phyloP scores from a whole-genome alignment of 2,888 invertebrate genomes.

The Platycheirus rosarum region DNA sequence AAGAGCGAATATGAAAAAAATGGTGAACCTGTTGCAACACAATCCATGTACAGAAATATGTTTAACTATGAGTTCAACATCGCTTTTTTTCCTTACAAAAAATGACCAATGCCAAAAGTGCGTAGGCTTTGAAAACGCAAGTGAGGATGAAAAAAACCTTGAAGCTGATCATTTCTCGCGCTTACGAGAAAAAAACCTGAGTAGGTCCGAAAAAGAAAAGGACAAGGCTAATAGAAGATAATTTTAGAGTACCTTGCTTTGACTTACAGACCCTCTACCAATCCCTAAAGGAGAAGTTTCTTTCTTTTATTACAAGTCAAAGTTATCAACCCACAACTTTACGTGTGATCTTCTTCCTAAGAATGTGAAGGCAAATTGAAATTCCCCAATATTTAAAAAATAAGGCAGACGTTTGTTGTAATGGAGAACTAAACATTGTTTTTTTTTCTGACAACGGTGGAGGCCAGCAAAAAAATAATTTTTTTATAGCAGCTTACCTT shows the following conservation, averaged over 20 bases:
- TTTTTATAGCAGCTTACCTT: constrained; percentile 9
- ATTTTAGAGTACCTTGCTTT: not conserved
- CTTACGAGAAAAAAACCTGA: not conserved
- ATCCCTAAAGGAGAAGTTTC: not conserved
- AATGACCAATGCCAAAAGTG: not conserved
- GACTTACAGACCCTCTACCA: not conserved
- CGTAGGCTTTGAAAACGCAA: not conserved
- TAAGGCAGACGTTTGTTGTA: not conserved
- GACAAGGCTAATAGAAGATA: not conserved
- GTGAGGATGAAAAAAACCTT: not conserved
- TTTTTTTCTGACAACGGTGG: constrained; percentile 3
- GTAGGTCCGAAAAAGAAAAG: constrained; percentile 4
- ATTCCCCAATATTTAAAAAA: not conserved
- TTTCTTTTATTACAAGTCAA: not conserved
- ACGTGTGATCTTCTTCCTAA: not conserved
- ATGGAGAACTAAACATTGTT: not conserved
- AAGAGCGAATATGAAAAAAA: not conserved
- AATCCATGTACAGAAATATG: not conserved
- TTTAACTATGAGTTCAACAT: too few species aligned
- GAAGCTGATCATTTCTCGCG: not conserved
- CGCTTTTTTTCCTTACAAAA: not conserved
- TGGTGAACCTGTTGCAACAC: not conserved
- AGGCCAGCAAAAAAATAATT: constrained; percentile 6
- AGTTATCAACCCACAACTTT: not conserved
- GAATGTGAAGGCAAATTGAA: too few species aligned